Base-by-base conservation (phyloP, 2,888 invertebrate species). In the Lasius platythorax region DNA sequence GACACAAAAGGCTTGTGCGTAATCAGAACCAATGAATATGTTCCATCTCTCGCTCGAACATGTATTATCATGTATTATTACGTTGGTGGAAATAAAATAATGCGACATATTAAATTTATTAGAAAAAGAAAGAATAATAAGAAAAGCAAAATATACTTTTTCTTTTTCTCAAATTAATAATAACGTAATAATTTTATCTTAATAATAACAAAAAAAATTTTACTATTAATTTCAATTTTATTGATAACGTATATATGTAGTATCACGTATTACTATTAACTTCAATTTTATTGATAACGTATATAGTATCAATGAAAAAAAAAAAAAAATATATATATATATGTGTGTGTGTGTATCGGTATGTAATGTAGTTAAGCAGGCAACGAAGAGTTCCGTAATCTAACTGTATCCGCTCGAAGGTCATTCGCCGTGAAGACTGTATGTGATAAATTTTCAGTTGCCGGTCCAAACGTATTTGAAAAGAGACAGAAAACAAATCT, bases 341-440 rank as follows among this genome's bases (percentile, higher is more conserved):
- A 28, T 30, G 0, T 23, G 23, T 23, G 23, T 28, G 9, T 40
- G 15, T 56, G n/a, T 50, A 23, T 37, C 15, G 15, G 30, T 12
- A 18, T 37, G 6, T 12, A 12, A 40, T 30, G 6, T 6, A 56
- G 28, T 46, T 28, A 50, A 75, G 33, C 15, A 33, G 40, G 53
- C 37, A 56, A 40, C 40, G 78, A 40, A 78, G 30, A 68, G 68
- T 78, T 78, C 78, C 78, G 78, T 78, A 78, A 78, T n/a, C 8
- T 78, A 78, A 78, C 78, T 68, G 78, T 56, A 78, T 5, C 5
- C 30, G 12, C 68, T 40, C 53, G 68, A 78, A 53, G 78, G 78
- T 68, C 78, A 68, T 78, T 78, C 53, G 53, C 78, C 53, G 78
- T 9, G 28, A 50, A 33, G 40, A 43, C 30, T 23, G 12, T n/a